Evolutionary conservation across 2,797 vertebrate species (phyloP).

Genomic region (Botia kubotai): DNA sequence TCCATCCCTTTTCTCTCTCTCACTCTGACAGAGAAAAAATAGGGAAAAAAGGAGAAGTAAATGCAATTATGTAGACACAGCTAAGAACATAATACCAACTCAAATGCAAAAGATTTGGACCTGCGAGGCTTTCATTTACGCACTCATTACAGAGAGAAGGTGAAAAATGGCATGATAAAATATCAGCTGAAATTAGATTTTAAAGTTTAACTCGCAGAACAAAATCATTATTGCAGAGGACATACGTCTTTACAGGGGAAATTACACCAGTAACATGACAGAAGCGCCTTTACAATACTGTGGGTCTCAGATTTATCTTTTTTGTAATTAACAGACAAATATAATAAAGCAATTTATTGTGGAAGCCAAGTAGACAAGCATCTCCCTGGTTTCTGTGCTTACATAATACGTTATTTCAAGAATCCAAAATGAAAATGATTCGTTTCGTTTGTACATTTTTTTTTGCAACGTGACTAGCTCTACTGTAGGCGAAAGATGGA

Average conservation of each 20-base stretch:
- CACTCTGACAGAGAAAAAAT: conserved; percentile 46
- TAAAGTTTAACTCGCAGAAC: conserved; percentile 59
- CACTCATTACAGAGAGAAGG: conserved; percentile 51
- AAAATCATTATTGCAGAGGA: conserved; percentile 53
- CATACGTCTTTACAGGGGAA: conserved; percentile 45
- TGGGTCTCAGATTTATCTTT: conserved; percentile 2
- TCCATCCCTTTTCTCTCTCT: conserved; percentile 33
- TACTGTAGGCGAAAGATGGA: neutral
- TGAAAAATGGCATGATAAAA: conserved; percentile 60
- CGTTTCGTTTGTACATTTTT: neutral
- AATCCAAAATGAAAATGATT: neutral
- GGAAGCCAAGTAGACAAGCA: neutral
- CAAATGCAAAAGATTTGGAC: conserved; percentile 56
- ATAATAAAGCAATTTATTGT: conserved; percentile 11
- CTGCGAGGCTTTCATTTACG: conserved; percentile 55
- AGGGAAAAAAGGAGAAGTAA: conserved; percentile 38
- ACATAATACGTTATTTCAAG: conserved; percentile 1
- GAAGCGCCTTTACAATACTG: conserved; percentile 20
- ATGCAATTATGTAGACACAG: conserved; percentile 55
- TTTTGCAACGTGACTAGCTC: neutral
- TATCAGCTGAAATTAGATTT: conserved; percentile 60
- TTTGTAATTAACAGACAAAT: conserved; percentile 13
- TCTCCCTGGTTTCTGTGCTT: conserved; percentile 1
- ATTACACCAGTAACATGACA: conserved; percentile 39
- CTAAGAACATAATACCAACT: conserved; percentile 56